Conservation (phyloP, 2,113 vertebrate species). For the Ariopsis seemanni region DNA sequence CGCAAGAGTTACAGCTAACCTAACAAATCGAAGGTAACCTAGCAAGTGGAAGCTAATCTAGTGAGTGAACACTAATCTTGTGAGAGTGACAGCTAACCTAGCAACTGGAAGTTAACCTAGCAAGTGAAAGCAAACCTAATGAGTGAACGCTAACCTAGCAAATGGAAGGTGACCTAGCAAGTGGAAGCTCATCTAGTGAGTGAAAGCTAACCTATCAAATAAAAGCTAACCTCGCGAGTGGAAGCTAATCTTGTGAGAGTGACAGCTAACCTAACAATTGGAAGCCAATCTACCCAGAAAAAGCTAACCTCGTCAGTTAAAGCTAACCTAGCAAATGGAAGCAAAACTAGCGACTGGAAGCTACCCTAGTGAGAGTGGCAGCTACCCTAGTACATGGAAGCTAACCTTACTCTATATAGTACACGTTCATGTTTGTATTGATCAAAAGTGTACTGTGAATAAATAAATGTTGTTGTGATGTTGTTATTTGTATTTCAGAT, state of each 20-base stretch:
- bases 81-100: not conserved
- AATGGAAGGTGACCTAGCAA: not conserved
- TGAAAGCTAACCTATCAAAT: no score
- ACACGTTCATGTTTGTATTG: not conserved
- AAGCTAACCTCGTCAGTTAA: no score
- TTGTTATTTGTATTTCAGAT: not conserved
- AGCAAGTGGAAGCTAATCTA: not conserved
- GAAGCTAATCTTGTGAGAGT: no score
- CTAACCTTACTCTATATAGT: not conserved
- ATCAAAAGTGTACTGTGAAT: not conserved
- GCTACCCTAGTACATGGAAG: no score
- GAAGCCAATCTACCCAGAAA: no score
- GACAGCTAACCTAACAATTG: no score
- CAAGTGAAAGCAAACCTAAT: not conserved
- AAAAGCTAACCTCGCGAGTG: no score
- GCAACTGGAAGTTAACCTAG: not conserved
- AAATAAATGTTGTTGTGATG: not conserved
- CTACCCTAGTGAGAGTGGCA: no score
- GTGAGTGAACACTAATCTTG: not conserved
- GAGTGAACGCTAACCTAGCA: not conserved
- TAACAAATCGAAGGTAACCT: not conserved
- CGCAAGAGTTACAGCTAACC: no score
- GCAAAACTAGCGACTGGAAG: no score
- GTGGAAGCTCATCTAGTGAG: no score
- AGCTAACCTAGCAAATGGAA: no score